A percentile compares a stretch with the other conserved stretches of the same genome.
Evolutionary conservation across 2,888 invertebrate species (phyloP).

Genomic region (Nowickia ferox): DNA sequence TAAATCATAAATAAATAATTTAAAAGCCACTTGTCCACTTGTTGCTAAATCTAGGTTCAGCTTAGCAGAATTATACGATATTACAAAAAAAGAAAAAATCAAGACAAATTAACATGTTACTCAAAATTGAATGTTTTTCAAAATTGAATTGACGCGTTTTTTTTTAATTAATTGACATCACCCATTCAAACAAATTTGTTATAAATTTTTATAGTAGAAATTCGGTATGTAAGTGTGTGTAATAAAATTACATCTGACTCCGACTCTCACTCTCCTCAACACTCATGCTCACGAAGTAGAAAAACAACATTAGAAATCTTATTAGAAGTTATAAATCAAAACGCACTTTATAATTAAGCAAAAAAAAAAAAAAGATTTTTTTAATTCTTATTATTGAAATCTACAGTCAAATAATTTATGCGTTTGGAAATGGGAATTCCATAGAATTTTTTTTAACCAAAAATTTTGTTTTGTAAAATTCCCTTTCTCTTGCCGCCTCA

Average conservation of each 20-base stretch:
- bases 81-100: too few species aligned
- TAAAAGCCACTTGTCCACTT: too few species aligned
- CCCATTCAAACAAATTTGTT: not conserved
- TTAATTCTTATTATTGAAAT: too few species aligned
- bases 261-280: not conserved
- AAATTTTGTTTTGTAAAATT: not conserved
- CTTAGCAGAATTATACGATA: too few species aligned
- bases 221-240: not conserved
- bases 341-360: not conserved
- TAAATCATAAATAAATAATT: too few species aligned
- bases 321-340: conserved; percentile 3
- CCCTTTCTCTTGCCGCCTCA: not conserved
- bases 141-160: not conserved
- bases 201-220: not conserved
- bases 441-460: not conserved
- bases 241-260: not conserved
- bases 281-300: not conserved
- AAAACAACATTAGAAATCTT: conserved; percentile 9
- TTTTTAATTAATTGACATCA: not conserved
- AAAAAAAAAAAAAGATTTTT: too few species aligned
- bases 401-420: not conserved
- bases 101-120: too few species aligned
- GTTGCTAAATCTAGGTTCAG: too few species aligned
- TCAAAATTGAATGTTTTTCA: too few species aligned
- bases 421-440: not conserved